phyloP scores from a whole-genome alignment of 37 sponge, comb jelly and placozoan genomes.

The Corticium candelabrum region DNA sequence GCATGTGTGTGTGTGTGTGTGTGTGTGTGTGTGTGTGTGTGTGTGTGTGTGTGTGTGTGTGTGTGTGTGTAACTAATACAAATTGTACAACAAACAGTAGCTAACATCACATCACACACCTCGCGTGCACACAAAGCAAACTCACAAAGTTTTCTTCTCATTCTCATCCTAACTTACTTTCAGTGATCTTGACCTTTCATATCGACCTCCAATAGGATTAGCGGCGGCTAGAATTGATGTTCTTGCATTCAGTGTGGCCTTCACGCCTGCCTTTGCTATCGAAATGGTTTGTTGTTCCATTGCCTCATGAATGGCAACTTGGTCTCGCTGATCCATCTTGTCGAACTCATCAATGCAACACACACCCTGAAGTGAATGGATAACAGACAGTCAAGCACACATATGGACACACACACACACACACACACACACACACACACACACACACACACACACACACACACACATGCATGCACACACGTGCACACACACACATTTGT shows the following conservation, averaged over 20 bases:
- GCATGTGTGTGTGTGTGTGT: too few species aligned
- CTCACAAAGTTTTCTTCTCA: background rate
- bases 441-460: conserved; percentile 2
- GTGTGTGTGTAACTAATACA: too few species aligned
- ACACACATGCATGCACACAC: background rate
- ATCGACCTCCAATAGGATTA: conserved; percentile 94
- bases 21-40: too few species aligned
- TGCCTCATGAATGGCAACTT: conserved; percentile 99
- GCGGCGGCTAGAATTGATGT: conserved; percentile 97
- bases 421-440: background rate
- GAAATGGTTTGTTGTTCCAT: conserved; percentile 99
- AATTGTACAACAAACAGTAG: too few species aligned
- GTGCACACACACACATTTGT: background rate
- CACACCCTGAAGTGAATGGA: conserved; percentile 67
- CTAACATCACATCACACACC: background rate
- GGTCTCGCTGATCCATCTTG: conserved; percentile 96
- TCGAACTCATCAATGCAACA: conserved; percentile 99
- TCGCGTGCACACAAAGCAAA: background rate
- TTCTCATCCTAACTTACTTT: conserved; percentile 16
- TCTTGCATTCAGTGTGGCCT: conserved; percentile 96
- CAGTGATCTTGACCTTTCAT: conserved; percentile 89
- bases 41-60: too few species aligned
- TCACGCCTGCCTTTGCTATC: conserved; percentile 99
- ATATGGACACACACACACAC: conserved; percentile 3
- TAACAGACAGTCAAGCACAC: conserved; percentile 1